Evolutionary conservation across 2,113 vertebrate genomes (phyloP).

Genomic region (Echinops telfairi): DNA sequence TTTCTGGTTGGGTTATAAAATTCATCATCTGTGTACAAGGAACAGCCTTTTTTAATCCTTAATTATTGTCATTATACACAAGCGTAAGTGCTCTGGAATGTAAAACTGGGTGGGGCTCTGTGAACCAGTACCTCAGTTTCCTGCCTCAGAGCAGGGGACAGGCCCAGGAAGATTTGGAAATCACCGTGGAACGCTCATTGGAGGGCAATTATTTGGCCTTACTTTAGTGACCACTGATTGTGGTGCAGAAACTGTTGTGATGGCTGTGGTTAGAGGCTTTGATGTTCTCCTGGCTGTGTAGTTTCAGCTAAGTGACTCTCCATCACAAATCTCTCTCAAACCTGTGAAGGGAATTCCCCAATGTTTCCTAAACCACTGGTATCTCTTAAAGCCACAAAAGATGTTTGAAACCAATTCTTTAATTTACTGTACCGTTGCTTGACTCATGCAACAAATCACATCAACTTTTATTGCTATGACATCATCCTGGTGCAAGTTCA

Average conservation of each 20-base stretch:
- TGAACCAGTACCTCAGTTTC: conserved; percentile 73
- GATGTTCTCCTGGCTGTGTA: conserved; percentile 78
- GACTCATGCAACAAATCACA: not conserved
- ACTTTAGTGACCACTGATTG: conserved; percentile 80
- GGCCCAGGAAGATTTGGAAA: conserved; percentile 72
- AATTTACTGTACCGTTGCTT: not conserved
- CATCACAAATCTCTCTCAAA: conserved; percentile 63
- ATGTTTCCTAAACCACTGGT: not conserved
- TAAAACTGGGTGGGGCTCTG: conserved; percentile 76
- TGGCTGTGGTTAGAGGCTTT: conserved; percentile 83
- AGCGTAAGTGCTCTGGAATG: conserved; percentile 82
- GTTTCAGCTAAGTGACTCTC: conserved; percentile 78
- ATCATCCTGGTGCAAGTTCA: conserved; percentile 8
- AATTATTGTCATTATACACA: conserved; percentile 82
- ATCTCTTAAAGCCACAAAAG: conserved; percentile 6
- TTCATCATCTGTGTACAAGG: conserved; percentile 50
- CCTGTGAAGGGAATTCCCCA: conserved; percentile 62
- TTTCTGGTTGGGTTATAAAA: conserved; percentile 64
- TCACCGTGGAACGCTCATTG: conserved; percentile 73
- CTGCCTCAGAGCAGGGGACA: conserved; percentile 57
- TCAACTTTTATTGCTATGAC: not conserved
- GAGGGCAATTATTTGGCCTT: conserved; percentile 82
- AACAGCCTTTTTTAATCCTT: conserved; percentile 74
- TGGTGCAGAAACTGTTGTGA: conserved; percentile 80
- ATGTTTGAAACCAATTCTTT: conserved; percentile 4